Conservation (phyloP, 1,140 invertebrate species). For the Camponotus vicinus region DNA sequence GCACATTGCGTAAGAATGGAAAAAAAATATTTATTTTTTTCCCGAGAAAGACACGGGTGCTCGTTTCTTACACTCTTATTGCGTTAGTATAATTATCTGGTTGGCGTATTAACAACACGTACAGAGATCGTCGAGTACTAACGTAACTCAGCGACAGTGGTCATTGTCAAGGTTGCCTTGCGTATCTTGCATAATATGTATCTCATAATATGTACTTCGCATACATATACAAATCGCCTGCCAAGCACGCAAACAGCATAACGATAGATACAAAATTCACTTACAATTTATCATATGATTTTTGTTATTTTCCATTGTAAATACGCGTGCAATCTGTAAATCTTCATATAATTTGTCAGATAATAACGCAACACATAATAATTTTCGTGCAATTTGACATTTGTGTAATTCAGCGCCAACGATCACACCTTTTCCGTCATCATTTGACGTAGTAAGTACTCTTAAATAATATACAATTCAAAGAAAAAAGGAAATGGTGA, state of each 20-base stretch:
- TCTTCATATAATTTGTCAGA: neutral
- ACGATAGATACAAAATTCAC: neutral
- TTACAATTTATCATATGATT: neutral
- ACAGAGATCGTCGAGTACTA: neutral
- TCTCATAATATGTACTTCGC: neutral
- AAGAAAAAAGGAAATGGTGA: neutral
- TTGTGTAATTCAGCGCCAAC: neutral
- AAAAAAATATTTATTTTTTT: neutral
- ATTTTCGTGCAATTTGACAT: neutral
- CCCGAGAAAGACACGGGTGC: neutral
- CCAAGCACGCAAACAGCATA: neutral
- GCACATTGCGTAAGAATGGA: too few species aligned
- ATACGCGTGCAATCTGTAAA: conserved; percentile 15
- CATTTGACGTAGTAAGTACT: neutral
- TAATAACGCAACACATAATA: conserved; percentile 2
- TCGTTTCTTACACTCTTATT: neutral
- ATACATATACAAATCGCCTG: neutral
- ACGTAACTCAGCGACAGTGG: conserved; percentile 57
- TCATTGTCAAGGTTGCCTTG: conserved; percentile 74
- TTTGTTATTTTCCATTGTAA: neutral
- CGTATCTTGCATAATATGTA: conserved; percentile 71
- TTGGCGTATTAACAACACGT: conserved; percentile 57
- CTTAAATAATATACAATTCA: neutral
- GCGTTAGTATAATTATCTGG: conserved; percentile 38
- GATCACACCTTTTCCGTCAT: neutral